Base-by-base conservation (phyloP, 2,797 vertebrate genomes). In the Neostethus bicornis region DNA sequence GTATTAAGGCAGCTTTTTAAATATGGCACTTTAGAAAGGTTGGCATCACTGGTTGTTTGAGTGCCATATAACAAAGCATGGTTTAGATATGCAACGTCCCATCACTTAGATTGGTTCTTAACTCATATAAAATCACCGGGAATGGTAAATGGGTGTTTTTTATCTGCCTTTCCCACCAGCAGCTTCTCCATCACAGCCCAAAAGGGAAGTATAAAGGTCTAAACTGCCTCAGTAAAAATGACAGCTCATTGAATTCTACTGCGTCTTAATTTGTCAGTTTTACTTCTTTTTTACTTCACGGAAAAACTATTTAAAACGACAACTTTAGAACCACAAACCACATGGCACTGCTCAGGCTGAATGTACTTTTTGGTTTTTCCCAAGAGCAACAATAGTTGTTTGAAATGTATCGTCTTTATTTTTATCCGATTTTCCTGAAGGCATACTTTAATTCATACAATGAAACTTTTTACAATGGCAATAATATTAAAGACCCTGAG, bases 401-500 rank as follows among this genome's bases (percentile, higher is more conserved):
- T 7, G 11, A 42, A 48, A 39, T 1, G 10, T 28, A 10, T 21
- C 12, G 8, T 9, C 23, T 3, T 12, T 41, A 3, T n/a, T n/a
- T n/a, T n/a, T n/a, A n/a, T n/a, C n/a, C n/a, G n/a, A n/a, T n/a
- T 61, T 44, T 8, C 55, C 45, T 35, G 44, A 64, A 49, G 50
- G 26, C 6, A 0, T 19, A 11, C 31, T 46, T 34, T 64, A 45
- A 44, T 76, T 70, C 51, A 29, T 51, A 32, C 23, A 66, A 38
- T 13, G 24, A 73, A 73, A 76, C 76, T 83, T 79, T 75, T 79
- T 75, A 78, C 48, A 57, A 51, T 75, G 71, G 82, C 87, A 87
- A 80, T 82, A 83, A 83, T 49, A 24, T 41, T 13, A 53, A 69
- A 69, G 77, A 74, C n/a, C n/a, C 73, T 79, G 70, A 66, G 47